A percentile compares a stretch with the other conserved stretches of the same genome.
Evolutionary conservation across 2,113 vertebrate species (phyloP).

Genomic region (Pteropus alecto): DNA sequence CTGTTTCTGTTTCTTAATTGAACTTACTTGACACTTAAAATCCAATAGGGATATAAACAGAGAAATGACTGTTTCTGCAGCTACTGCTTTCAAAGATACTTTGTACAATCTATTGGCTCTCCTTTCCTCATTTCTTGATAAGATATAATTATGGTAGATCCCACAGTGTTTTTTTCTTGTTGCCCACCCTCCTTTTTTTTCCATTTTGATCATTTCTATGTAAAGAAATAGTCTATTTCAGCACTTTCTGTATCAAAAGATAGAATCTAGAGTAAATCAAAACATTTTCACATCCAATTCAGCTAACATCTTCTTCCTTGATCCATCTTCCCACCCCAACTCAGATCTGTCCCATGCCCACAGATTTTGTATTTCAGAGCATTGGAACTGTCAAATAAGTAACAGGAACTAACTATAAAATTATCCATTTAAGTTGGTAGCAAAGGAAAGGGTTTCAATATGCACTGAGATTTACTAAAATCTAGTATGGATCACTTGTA

Average conservation of each 20-base stretch:
- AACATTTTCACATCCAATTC: not conserved
- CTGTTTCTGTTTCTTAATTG: not conserved
- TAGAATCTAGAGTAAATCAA: not conserved
- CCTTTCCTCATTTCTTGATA: not conserved
- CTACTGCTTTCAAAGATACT: not conserved
- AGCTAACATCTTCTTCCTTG: not conserved
- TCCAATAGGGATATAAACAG: not conserved
- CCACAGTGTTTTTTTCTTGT: not conserved
- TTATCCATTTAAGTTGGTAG: not conserved
- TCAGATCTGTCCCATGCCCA: not conserved
- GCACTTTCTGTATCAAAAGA: not conserved
- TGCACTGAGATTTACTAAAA: not conserved
- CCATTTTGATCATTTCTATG: not conserved
- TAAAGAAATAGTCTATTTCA: not conserved
- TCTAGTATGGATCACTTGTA: not conserved
- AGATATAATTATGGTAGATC: not conserved
- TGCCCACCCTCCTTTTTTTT: not conserved
- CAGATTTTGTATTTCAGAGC: not conserved
- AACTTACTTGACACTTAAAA: conserved; percentile 19
- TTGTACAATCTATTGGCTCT: not conserved
- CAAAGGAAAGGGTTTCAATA: not conserved
- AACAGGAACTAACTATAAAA: not conserved
- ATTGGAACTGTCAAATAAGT: not conserved
- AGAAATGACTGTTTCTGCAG: not conserved
- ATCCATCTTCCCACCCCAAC: not conserved